Base-by-base conservation (phyloP, 2,797 vertebrate species). In the Melanotaenia maccullochi region DNA sequence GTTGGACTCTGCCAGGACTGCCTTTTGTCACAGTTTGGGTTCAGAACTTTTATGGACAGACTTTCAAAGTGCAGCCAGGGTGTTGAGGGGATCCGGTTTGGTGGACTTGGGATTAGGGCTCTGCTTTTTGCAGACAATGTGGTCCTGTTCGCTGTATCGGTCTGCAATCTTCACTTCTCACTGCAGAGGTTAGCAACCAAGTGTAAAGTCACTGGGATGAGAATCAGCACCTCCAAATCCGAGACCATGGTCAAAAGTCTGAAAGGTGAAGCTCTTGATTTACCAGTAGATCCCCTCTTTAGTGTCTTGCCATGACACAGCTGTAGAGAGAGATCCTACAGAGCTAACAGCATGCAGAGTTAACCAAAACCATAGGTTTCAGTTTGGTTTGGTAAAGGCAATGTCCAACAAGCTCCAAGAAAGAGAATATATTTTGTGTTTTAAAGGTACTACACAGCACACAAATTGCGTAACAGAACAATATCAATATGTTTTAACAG, bases 241-340 rank as follows among this genome's bases (percentile, higher is more conserved):
- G 1, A 36, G 1, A 8, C 7, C 40, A 44, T 11, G 16, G 14
- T n/a, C n/a, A n/a, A n/a, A n/a, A n/a, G n/a, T n/a, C n/a, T n/a
- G n/a, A n/a, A 47, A 47, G 6, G 18, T 18, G 42, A 20, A 47
- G 18, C 18, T 47, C 42, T 47, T 44, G 14, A 18, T 44, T 47
- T 47, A 47, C 18, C 6, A 6, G 42, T 20, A 3, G 1, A 47
- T n/a, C 42, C 20, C 20, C 18, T 1, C 13, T 20, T 18, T 83
- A 82, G 20, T 62, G 79, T 85, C 71, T 44, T 33, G 42, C 62
- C 38, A 68, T 75, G 76, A 69, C 49, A 36, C 64, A 58, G 33
- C 44, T 60, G 71, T 58, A 60, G 33, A 20, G 25, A 63, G 44
- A 65, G 42, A 68, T 55, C n/a, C 60, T 16, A 28, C 44, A 64